These are phyloP conservation scores for Phymanthus crucifer DNA, from an alignment of 92 coral and sea anemone genomes.

Conservation along the genomic window DNA sequence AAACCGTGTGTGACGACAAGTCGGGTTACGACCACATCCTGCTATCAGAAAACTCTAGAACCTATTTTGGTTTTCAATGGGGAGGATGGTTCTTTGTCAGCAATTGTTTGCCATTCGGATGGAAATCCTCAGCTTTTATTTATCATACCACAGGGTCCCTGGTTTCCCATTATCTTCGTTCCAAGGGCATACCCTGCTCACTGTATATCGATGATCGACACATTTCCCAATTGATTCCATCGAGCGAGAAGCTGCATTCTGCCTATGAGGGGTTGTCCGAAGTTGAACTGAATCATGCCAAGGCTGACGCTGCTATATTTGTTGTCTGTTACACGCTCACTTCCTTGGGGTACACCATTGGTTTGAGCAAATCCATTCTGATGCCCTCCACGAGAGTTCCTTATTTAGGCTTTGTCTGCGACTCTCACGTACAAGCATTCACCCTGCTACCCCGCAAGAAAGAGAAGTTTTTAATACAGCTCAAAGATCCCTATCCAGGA, in stretches of 20 bases:
- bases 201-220: background rate
- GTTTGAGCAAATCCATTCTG: background rate
- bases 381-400: background rate
- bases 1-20: conserved; percentile 11
- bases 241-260: rapidly evolving
- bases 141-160: background rate
- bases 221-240: background rate
- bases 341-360: conserved; percentile 8
- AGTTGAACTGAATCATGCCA: background rate
- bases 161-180: background rate
- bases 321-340: background rate
- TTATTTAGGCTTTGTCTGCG: conserved; percentile 21
- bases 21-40: background rate
- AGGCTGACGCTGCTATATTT: background rate
- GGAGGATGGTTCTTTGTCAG: background rate
- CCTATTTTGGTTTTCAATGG: conserved; percentile 15
- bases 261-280: background rate
- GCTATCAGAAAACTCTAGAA: background rate
- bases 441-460: conserved; percentile 4
- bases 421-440: conserved; percentile 20
- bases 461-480: background rate
- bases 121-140: conserved; percentile 8
- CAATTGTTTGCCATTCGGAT: background rate
- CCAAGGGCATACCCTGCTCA: background rate
- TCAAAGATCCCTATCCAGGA: background rate